Base-by-base conservation (phyloP, 2,888 invertebrate species). In the Prosopocoilus inquinatus region DNA sequence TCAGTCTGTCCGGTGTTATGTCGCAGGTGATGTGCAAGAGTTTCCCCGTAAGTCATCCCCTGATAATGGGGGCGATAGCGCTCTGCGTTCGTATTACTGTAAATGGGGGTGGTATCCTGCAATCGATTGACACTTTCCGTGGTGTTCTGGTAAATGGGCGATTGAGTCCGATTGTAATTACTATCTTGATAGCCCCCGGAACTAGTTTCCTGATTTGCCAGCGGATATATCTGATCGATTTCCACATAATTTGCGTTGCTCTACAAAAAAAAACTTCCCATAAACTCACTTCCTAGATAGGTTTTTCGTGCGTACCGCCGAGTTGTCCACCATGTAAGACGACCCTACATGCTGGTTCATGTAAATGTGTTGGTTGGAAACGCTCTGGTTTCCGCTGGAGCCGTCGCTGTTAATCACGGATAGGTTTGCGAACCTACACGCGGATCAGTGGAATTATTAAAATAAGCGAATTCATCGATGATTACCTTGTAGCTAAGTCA, bases 361-460 rank as follows among this genome's bases (percentile, higher is more conserved):
- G 63, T 83, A 84, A 28, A 82, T 82, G 62, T 80, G 82, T 58
- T 76, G 75, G n/a, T 69, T 58, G 11, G 78, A 77, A 64, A 78
- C 73, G 39, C 78, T 77, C 32, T 79, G 75, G 16, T 79, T 76
- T 49, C 75, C 67, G 47, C 74, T 77, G 60, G 77, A 76, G 64
- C 73, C 69, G 4, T 76, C 73, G 44, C 64, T 61, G 39, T 65
- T 58, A 53, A 80, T 79, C 55, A 87, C 83, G 5, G 87, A 86
- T 62, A 89, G 78, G 76, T 83, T 86, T 45, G 87, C 86, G 80
- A 89, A 88, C 73, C 88, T 88, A 13, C 15, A n/a, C 38, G 15
- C 43, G 13, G n/a, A 34, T 47, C 9, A 47, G 13, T 34, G n/a
- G 33, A 35, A 15, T 47, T 34, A 47, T 34, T 33, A 15, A 43